Evolutionary conservation across 2,888 invertebrate genomes (phyloP).

Genomic region (Fissipunctia ypsillon): DNA sequence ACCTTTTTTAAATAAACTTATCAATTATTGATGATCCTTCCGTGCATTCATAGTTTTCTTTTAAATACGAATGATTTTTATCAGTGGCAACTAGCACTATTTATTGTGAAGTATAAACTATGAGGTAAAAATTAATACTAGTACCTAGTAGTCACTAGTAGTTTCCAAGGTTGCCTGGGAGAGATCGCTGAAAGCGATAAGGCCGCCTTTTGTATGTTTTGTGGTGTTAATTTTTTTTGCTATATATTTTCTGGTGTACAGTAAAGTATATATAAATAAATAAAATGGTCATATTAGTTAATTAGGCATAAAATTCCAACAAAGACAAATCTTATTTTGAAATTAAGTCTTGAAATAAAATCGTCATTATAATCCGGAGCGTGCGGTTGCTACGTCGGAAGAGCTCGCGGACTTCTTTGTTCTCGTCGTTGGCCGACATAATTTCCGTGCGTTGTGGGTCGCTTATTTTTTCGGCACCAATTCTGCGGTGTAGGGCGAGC

Average conservation of each 20-base stretch:
- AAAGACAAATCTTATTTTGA: background rate
- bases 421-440: conserved; percentile 84
- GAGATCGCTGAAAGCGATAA: too few relatives aligned
- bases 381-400: conserved; percentile 67
- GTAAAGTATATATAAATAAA: too few relatives aligned
- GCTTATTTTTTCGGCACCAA: conserved; percentile 89
- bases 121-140: background rate
- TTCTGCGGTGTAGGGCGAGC: conserved; percentile 83
- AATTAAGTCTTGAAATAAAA: conserved; percentile 35
- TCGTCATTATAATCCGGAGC: conserved; percentile 44
- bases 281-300: background rate
- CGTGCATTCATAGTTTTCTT: conserved; percentile 32
- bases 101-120: background rate
- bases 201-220: too few relatives aligned
- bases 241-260: too few relatives aligned
- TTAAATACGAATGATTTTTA: conserved; percentile 16
- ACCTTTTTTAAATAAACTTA: conserved; percentile 45
- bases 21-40: conserved; percentile 29
- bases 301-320: background rate
- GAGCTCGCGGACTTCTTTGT: conserved; percentile 81
- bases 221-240: too few relatives aligned
- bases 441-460: conserved; percentile 86
- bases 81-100: background rate
- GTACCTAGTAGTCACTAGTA: background rate
- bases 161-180: too few relatives aligned